A percentile compares a stretch with the other conserved stretches of the same genome.
Evolutionary conservation across 1,140 invertebrate genomes (phyloP).

Genomic region (Parapsyche elsis): DNA sequence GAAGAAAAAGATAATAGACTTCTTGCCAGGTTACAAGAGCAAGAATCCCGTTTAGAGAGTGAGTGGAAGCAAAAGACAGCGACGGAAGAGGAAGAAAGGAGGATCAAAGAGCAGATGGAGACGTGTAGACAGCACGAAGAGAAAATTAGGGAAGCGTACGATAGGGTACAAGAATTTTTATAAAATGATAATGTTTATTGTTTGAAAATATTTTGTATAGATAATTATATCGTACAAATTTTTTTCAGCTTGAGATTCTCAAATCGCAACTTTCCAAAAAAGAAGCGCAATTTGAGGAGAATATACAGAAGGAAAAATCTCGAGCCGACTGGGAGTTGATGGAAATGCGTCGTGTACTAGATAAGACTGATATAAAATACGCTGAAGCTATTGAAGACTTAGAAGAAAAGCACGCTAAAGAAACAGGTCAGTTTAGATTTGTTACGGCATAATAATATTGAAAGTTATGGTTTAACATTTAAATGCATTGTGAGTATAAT

Average conservation of each 20-base stretch:
- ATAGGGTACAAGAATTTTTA: conserved; percentile 36
- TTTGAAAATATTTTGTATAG: conserved; percentile 7
- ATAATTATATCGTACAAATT: neutral
- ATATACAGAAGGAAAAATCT: conserved; percentile 61
- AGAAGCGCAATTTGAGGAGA: conserved; percentile 61
- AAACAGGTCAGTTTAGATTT: conserved; percentile 59
- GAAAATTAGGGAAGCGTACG: conserved; percentile 41
- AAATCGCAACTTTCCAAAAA: conserved; percentile 63
- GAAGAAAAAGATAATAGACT: conserved; percentile 52
- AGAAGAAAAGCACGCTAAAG: conserved; percentile 61
- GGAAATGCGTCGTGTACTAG: conserved; percentile 63
- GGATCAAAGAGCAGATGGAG: conserved; percentile 37
- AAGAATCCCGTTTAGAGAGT: conserved; percentile 32
- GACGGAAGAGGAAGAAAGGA: conserved; percentile 34
- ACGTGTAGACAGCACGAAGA: conserved; percentile 44
- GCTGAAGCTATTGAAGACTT: conserved; percentile 63
- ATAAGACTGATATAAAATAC: conserved; percentile 64
- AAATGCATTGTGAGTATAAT: neutral
- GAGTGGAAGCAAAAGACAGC: conserved; percentile 16
- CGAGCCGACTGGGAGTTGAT: conserved; percentile 66
- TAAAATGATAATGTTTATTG: no score
- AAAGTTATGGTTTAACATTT: no score
- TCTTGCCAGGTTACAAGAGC: conserved; percentile 44
- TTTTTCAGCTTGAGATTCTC: conserved; percentile 62
- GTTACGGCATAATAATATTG: no score